phyloP scores from a whole-genome alignment of 2,113 vertebrate genomes.

The Scalopus aquaticus region DNA sequence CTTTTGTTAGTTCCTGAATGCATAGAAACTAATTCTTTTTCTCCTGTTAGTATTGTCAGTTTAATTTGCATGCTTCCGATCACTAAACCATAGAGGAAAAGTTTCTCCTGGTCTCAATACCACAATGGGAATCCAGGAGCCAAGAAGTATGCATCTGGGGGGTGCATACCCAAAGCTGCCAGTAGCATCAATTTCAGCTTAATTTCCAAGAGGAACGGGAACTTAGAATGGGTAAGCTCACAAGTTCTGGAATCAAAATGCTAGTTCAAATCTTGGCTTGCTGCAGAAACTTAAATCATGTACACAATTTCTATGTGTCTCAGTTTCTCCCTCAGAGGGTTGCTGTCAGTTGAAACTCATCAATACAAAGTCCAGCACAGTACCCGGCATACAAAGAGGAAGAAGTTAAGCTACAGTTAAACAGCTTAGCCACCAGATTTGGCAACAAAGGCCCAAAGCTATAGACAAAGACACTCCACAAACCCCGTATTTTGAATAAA shows the following conservation, averaged over 20 bases:
- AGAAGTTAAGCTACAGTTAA: not conserved
- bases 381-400: not conserved
- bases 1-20: not conserved
- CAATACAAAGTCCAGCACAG: not conserved
- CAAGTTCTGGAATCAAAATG: conserved; percentile 12
- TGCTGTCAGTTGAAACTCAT: not conserved
- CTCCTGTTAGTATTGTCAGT: not conserved
- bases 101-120: not conserved
- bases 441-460: not conserved
- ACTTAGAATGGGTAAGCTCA: not conserved
- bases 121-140: not conserved
- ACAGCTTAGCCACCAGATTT: not conserved
- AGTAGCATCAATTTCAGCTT: not conserved
- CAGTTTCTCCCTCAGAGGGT: not conserved
- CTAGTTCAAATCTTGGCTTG: conserved; percentile 1
- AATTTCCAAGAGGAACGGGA: not conserved
- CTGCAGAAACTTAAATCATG: not conserved
- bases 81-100: not conserved
- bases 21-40: not conserved
- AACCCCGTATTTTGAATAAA: not conserved
- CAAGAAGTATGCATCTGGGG: not conserved
- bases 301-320: not conserved
- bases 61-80: not conserved
- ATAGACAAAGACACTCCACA: not conserved
- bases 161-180: not conserved